Evolutionary conservation across 2,113 vertebrate genomes (phyloP), one percentile per base, ranked within the genome.

Genomic region (Merops nubicus): DNA sequence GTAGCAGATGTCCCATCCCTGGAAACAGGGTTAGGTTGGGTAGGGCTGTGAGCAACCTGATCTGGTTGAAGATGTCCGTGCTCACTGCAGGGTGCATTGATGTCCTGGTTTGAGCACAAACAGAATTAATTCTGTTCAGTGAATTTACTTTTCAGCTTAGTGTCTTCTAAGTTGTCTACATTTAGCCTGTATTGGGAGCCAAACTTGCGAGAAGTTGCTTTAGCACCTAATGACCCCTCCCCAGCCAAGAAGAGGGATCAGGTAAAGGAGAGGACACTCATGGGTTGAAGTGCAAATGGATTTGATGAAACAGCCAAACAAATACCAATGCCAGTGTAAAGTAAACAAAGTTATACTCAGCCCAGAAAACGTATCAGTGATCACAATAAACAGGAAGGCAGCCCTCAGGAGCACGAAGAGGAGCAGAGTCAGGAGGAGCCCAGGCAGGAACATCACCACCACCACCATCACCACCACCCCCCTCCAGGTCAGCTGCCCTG

Each of bases 81-180:
- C 23, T 65, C 15, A n/a, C 18, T 53, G 19, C 29, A 72, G 11
- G 3, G 5, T 0, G 0, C 9, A 18, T 38, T 63, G 60, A 18
- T 33, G 31, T 56, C 31, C 53, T 56, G 18, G 16, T 56, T 33
- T 56, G 53, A 33, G 53, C 53, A 31, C 31, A 15, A 19, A 33
- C 17, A 33, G 8, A 56, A 56, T 29, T 56, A n/a, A n/a, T n/a
- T n/a, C n/a, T n/a, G n/a, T n/a, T n/a, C n/a, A n/a, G n/a, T n/a
- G n/a, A n/a, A n/a, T n/a, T n/a, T n/a, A n/a, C n/a, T n/a, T n/a
- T n/a, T n/a, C n/a, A n/a, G n/a, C n/a, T n/a, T n/a, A n/a, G 14
- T 13, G 28, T 54, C 51, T 31, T 54, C 51, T 54, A 18, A 56
- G 18, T 33, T 56, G 53, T 54, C 51, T 29, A 54, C 15, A 31